A percentile compares a stretch with the other conserved stretches of the same genome.
phyloP scores from a whole-genome alignment of 2,113 vertebrate genomes.

The Columba livia region DNA sequence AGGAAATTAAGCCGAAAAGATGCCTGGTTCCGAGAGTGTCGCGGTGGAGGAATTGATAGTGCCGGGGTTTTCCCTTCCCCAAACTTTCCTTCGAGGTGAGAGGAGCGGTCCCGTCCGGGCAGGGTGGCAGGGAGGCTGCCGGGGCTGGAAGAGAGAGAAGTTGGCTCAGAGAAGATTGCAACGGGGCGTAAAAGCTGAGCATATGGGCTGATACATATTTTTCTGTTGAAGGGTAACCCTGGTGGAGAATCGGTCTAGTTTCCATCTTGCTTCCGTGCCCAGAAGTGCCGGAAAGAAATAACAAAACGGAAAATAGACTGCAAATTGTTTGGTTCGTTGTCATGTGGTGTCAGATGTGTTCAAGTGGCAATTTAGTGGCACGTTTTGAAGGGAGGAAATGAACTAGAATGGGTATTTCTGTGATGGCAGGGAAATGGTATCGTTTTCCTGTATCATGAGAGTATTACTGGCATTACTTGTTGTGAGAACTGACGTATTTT shows the following conservation, averaged over 20 bases:
- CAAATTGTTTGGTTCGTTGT: neutral
- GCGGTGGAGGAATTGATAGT: neutral
- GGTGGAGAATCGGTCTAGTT: neutral
- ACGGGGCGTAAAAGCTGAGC: neutral
- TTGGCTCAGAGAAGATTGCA: neutral
- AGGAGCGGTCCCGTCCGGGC: constrained; percentile 4
- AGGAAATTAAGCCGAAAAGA: neutral
- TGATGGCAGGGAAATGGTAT: neutral
- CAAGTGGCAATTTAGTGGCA: neutral
- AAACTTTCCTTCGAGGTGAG: constrained; percentile 7
- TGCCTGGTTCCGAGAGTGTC: neutral
- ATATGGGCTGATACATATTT: accelerated
- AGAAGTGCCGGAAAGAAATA: neutral
- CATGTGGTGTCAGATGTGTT: neutral
- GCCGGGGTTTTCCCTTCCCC: neutral
- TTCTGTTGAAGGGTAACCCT: neutral
- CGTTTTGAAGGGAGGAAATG: neutral
- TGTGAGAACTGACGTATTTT: neutral
- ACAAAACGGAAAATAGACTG: neutral
- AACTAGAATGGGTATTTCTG: neutral
- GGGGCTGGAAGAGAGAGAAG: neutral
- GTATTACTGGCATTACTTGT: neutral
- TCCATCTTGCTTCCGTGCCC: neutral
- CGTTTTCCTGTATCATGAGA: neutral
- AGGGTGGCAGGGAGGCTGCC: neutral